These are phyloP conservation scores for Phyllotreta cruciferae DNA, from an alignment of 2,888 invertebrate genomes.

Conservation along the genomic window DNA sequence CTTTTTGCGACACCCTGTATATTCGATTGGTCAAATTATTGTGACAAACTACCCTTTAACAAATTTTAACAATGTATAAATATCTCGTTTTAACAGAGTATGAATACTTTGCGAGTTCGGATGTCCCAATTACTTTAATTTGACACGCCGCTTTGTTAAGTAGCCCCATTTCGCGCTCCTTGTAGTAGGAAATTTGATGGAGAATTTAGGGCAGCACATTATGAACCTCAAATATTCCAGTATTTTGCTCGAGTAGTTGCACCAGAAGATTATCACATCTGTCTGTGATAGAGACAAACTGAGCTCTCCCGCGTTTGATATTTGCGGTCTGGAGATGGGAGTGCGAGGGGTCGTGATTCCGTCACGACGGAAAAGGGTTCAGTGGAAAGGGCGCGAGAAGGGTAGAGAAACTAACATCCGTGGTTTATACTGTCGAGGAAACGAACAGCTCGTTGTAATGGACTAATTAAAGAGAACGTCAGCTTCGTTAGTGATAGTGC, in stretches of 20 bases:
- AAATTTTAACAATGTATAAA: no score
- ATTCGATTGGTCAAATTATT: no score
- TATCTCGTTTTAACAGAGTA: no score
- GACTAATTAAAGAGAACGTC: slow-evolving; percentile 50
- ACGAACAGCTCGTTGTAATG: slow-evolving; percentile 47
- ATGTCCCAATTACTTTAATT: no score
- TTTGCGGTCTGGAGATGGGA: slow-evolving; percentile 30
- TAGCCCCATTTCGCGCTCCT: slow-evolving; percentile 8
- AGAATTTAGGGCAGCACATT: slow-evolving; percentile 21
- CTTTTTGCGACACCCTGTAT: no score
- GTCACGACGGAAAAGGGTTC: slow-evolving; percentile 31
- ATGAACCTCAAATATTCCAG: slow-evolving; percentile 23
- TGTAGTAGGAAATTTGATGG: slow-evolving; percentile 1
- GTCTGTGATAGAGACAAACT: slow-evolving; percentile 34
- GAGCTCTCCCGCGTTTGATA: slow-evolving; percentile 29
- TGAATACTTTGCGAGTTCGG: no score
- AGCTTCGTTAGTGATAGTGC: slow-evolving; percentile 47
- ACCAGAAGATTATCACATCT: slow-evolving; percentile 34
- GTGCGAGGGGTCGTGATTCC: slow-evolving; percentile 24
- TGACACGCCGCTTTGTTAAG: not conserved
- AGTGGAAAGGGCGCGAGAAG: slow-evolving; percentile 14
- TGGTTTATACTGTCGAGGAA: slow-evolving; percentile 48
- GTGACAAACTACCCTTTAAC: no score
- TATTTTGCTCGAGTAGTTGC: slow-evolving; percentile 26
- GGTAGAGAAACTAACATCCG: slow-evolving; percentile 31